These are phyloP conservation scores for Siniperca scherzeri DNA, from an alignment of 2,797 vertebrate genomes.

Conservation along the genomic window DNA sequence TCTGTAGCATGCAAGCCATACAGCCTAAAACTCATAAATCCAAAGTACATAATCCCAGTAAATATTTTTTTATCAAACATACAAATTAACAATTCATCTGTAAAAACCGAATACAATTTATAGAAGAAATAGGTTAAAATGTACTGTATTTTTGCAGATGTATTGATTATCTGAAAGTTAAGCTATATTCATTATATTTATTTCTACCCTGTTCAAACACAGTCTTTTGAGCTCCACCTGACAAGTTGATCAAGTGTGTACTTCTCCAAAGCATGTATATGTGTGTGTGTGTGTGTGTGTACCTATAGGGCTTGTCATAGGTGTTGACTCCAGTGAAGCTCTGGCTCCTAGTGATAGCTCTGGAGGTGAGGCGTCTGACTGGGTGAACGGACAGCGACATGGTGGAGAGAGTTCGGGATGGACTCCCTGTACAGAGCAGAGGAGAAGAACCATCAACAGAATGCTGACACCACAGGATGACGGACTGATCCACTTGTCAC, in stretches of 20 bases:
- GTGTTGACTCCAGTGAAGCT: conserved; percentile 96
- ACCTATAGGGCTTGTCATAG: conserved; percentile 92
- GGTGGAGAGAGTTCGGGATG: conserved; percentile 92
- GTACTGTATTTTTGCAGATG: neutral
- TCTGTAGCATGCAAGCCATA: neutral
- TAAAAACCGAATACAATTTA: neutral
- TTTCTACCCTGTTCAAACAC: no score
- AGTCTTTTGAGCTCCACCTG: neutral
- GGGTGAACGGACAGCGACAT: conserved; percentile 96
- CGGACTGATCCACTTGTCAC: neutral
- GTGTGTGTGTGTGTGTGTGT: neutral
- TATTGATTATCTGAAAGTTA: neutral
- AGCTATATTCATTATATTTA: no score
- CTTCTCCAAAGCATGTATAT: conserved; percentile 37
- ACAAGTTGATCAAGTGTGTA: conserved; percentile 21
- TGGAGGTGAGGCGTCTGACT: conserved; percentile 87
- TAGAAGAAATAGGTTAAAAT: neutral
- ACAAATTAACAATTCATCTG: neutral
- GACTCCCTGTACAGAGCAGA: conserved; percentile 86
- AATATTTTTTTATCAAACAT: neutral
- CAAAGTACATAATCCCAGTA: no score
- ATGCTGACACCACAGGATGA: neutral
- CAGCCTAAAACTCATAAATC: neutral
- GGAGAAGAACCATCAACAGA: neutral
- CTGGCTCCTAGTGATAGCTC: conserved; percentile 96